These are phyloP conservation scores for Microtus oregoni DNA, from an alignment of 2,113 vertebrate species.

Conservation along the genomic window DNA sequence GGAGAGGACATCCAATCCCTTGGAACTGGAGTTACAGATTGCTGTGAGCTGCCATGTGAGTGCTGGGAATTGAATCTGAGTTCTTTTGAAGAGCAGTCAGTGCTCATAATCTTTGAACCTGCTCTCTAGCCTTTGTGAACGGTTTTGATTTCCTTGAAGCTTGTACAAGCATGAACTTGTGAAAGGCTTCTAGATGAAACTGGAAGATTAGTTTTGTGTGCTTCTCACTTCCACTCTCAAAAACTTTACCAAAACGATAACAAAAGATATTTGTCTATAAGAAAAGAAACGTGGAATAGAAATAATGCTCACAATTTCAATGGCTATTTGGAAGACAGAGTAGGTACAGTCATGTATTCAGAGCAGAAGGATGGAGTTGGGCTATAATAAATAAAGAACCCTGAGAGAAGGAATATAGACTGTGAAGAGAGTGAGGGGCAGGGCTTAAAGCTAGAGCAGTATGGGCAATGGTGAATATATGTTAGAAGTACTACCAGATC, in stretches of 20 bases:
- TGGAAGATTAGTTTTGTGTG: constrained; percentile 15
- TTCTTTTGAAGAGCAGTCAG: not conserved
- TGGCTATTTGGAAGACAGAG: not conserved
- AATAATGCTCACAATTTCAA: not conserved
- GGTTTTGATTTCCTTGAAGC: constrained; percentile 28
- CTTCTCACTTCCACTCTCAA: not conserved
- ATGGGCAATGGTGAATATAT: not conserved
- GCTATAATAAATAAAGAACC: not conserved
- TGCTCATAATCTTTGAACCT: not conserved
- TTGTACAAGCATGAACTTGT: not conserved
- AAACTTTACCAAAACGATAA: constrained; percentile 33
- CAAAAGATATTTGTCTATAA: not conserved
- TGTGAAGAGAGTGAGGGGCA: not conserved
- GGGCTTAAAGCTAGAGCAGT: not conserved
- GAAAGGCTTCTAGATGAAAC: constrained; percentile 23
- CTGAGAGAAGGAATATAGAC: not conserved
- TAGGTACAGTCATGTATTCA: not conserved
- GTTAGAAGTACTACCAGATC: not conserved
- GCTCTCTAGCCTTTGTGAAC: not conserved
- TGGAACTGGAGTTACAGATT: not conserved
- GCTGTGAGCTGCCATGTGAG: not conserved
- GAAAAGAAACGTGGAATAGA: constrained; percentile 41
- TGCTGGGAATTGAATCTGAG: not conserved
- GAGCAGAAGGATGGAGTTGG: not conserved
- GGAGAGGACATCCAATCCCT: not conserved